Percentiles rank a stretch among this genome's conserved stretches.
These are phyloP conservation scores for Myotis daubentonii DNA, from an alignment of 2,797 vertebrate species.

Conservation along the genomic window DNA sequence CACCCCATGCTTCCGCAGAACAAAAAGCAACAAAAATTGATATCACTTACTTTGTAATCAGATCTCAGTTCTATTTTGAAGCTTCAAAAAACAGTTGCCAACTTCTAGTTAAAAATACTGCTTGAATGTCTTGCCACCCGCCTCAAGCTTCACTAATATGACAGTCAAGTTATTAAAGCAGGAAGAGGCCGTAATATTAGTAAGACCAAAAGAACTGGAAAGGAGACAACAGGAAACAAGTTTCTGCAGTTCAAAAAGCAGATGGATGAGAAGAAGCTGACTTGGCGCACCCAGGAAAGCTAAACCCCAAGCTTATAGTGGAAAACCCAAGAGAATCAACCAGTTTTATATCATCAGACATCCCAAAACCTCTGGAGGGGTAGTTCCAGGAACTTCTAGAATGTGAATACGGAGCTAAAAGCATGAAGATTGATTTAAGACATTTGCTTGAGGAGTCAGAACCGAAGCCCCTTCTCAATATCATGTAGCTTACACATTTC, in stretches of 20 bases:
- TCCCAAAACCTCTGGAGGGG: background rate
- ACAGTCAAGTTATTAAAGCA: background rate
- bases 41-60: background rate
- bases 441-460: background rate
- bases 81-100: background rate
- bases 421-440: background rate
- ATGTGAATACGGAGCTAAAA: constrained; percentile 4
- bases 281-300: background rate
- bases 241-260: background rate
- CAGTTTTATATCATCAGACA: background rate
- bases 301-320: background rate
- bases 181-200: background rate
- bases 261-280: constrained; percentile 4
- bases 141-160: background rate
- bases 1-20: background rate
- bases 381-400: background rate
- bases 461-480: background rate
- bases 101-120: background rate
- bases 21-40: constrained; percentile 3
- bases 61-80: background rate
- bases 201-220: background rate
- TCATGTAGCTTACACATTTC: background rate
- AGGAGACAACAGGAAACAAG: background rate
- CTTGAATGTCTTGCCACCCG: background rate
- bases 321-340: background rate